Conservation (phyloP, 2,888 invertebrate species). For the Acanthococcus lagerstroemiae region DNA sequence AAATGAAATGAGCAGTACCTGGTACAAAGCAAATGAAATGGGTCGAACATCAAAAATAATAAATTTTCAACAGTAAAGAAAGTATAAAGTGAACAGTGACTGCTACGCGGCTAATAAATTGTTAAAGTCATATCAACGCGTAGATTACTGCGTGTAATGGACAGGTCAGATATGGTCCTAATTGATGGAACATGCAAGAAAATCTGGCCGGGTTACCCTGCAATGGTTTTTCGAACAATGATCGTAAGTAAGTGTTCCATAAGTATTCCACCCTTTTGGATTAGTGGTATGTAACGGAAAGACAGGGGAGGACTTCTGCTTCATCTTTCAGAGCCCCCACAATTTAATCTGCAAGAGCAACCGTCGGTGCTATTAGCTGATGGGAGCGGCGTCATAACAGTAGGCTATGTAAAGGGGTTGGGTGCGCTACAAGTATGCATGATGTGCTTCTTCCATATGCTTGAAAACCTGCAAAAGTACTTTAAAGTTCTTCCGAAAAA, state of each 20-base stretch:
- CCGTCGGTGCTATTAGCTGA: background rate
- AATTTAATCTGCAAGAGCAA: background rate
- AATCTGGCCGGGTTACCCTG: background rate
- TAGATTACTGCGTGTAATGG: background rate
- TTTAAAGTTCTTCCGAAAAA: background rate
- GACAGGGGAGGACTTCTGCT: background rate
- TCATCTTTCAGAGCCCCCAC: background rate
- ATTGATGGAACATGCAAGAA: background rate
- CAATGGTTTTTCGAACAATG: background rate
- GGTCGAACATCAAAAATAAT: too few relatives aligned
- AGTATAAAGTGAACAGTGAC: too few relatives aligned
- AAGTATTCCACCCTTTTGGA: background rate
- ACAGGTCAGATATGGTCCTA: background rate
- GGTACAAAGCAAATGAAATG: too few relatives aligned
- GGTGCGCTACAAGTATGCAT: background rate
- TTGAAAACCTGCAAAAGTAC: background rate
- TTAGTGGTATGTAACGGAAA: background rate
- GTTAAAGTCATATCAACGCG: too few relatives aligned
- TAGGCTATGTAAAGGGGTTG: background rate
- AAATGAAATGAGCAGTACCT: too few relatives aligned
- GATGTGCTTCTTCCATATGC: too few relatives aligned
- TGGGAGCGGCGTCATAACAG: background rate
- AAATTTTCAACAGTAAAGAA: too few relatives aligned
- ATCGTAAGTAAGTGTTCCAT: background rate
- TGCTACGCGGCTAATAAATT: too few relatives aligned